Evolutionary conservation across 1,140 invertebrate genomes (phyloP).

Genomic region (Drosophila equinoxialis): DNA sequence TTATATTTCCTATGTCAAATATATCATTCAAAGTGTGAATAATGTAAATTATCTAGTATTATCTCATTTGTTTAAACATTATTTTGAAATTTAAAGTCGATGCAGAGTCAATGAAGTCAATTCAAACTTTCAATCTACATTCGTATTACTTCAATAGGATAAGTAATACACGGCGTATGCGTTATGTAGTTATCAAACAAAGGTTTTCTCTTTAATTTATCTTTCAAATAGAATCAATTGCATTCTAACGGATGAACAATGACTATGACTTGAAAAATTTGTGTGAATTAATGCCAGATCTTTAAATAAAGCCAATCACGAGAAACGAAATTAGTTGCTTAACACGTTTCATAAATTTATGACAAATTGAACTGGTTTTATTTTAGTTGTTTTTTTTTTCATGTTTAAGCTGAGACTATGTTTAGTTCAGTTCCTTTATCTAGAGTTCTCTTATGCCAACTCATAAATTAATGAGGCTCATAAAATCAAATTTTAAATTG

Average conservation of each 20-base stretch:
- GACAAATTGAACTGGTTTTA: conserved; percentile 60
- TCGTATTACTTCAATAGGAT: too few species aligned
- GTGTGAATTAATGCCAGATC: not conserved
- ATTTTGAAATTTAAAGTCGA: too few species aligned
- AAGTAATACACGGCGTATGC: too few species aligned
- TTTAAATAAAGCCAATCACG: conserved; percentile 2
- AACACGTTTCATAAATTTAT: conserved; percentile 31
- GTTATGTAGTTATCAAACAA: too few species aligned
- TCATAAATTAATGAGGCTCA: conserved; percentile 48
- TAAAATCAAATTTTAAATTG: conserved; percentile 44
- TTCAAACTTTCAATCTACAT: too few species aligned
- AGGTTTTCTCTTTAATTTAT: too few species aligned
- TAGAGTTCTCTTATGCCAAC: conserved; percentile 1
- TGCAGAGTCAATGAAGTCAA: too few species aligned
- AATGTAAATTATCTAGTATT: too few species aligned
- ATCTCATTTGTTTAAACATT: too few species aligned
- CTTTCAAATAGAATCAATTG: too few species aligned
- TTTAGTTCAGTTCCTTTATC: conserved; percentile 3
- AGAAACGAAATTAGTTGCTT: conserved; percentile 9
- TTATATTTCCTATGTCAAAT: too few species aligned
- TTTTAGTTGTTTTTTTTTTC: not conserved
- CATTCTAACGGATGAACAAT: not conserved
- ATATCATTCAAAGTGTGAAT: too few species aligned
- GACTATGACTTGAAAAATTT: not conserved
- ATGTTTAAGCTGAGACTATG: not conserved